Percentiles rank a stretch among this genome's conserved stretches.
Conservation (phyloP, 2,797 vertebrate genomes). For the Sciurus vulgaris region DNA sequence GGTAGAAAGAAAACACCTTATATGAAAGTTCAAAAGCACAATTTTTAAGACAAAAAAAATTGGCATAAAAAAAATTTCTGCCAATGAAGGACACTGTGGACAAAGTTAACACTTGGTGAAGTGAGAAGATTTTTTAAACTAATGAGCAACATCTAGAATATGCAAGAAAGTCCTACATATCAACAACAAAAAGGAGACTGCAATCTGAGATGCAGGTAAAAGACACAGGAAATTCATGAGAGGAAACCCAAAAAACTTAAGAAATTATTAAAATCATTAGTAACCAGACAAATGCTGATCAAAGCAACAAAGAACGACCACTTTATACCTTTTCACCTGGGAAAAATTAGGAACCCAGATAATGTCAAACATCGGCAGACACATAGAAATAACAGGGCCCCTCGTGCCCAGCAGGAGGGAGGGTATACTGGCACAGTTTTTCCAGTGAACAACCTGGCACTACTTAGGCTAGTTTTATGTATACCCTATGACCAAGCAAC, state of each 20-base stretch:
- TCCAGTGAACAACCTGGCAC: neutral
- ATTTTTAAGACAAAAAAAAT: conserved; percentile 20
- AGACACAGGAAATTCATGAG: conserved; percentile 29
- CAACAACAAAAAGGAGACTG: conserved; percentile 9
- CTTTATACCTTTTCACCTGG: neutral
- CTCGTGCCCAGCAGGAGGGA: neutral
- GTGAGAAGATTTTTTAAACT: conserved; percentile 28
- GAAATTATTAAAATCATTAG: conserved; percentile 9
- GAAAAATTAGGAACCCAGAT: conserved; percentile 15
- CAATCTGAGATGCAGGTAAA: neutral
- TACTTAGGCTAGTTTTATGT: neutral
- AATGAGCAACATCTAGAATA: neutral
- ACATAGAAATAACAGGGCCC: neutral
- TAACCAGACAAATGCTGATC: conserved; percentile 20
- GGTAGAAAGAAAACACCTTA: neutral
- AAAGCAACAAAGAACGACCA: neutral
- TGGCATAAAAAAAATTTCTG: conserved; percentile 11
- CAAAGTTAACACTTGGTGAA: conserved; percentile 21
- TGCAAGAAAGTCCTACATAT: neutral
- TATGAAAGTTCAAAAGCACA: conserved; percentile 11
- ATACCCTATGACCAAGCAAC: neutral
- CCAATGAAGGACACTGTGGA: neutral
- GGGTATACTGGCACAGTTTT: neutral
- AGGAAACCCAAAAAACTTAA: neutral
- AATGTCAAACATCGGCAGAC: neutral